Percentiles rank a stretch among this genome's conserved stretches.
phyloP scores from a whole-genome alignment of 2,888 invertebrate genomes.

The Argyresthia albistria region DNA sequence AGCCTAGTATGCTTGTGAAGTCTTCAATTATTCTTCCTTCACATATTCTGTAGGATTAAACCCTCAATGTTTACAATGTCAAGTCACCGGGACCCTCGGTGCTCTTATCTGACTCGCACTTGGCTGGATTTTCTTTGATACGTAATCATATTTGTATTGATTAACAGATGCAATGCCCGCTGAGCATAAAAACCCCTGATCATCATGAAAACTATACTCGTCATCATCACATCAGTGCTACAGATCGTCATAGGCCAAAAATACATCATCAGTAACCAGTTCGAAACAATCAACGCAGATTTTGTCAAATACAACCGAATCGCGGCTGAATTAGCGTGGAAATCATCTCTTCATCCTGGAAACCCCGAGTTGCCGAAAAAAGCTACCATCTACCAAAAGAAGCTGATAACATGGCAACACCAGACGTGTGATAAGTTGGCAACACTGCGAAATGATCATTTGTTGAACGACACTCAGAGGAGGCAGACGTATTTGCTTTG shows the following conservation, averaged over 20 bases:
- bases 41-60: no score
- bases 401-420: conserved; percentile 39
- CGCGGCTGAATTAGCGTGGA: conserved; percentile 52
- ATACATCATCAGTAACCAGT: conserved; percentile 21
- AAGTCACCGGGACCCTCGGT: no score
- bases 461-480: conserved; percentile 40
- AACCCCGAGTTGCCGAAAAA: conserved; percentile 24
- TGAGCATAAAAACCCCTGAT: no score
- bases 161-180: no score
- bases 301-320: conserved; percentile 33
- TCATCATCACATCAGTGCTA: no score
- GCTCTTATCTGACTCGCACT: no score
- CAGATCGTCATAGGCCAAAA: conserved; percentile 12
- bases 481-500: conserved; percentile 75
- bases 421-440: conserved; percentile 30
- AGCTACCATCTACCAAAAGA: conserved; percentile 31
- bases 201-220: no score
- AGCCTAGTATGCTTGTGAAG: no score
- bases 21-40: no score
- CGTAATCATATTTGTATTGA: no score
- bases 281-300: conserved; percentile 39
- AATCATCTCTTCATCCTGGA: conserved; percentile 34
- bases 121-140: no score
- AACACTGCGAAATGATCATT: conserved; percentile 21
- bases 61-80: no score